These are phyloP conservation scores for Albula glossodonta DNA, from an alignment of 2,113 vertebrate species.

Conservation along the genomic window DNA sequence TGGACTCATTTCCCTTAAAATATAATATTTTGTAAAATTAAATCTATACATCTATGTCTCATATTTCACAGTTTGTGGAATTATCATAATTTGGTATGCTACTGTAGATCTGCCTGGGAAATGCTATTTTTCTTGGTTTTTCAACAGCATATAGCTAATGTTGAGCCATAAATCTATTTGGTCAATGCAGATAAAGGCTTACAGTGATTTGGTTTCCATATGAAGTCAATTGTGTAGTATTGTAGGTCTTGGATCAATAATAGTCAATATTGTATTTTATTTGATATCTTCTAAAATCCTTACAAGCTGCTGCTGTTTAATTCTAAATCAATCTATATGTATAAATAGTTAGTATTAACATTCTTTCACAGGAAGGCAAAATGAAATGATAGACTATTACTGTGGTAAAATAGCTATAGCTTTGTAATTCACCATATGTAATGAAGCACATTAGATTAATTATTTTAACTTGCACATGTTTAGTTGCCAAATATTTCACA, in stretches of 20 bases:
- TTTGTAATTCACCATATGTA: not conserved
- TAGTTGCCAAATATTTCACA: not conserved
- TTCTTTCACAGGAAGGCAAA: not conserved
- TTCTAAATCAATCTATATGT: not conserved
- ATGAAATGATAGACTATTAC: not conserved
- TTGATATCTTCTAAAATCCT: not conserved
- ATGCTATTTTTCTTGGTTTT: not conserved
- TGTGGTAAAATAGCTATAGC: not conserved
- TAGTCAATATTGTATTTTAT: not conserved
- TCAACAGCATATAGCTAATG: not conserved
- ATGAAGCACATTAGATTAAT: not conserved
- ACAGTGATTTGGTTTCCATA: not conserved
- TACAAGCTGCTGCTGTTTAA: not conserved
- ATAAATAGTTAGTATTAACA: not conserved
- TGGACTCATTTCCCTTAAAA: not conserved
- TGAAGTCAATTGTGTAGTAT: not conserved
- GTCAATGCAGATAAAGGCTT: not conserved
- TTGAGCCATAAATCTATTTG: not conserved
- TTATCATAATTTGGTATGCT: not conserved
- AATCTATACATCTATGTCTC: not conserved
- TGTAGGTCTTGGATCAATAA: not conserved
- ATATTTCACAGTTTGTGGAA: constrained; percentile 10
- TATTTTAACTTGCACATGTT: not conserved
- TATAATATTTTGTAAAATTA: not conserved
- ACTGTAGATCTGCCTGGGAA: not conserved